Conservation (phyloP, 2,888 invertebrate genomes). For the Ophonus ardosiacus region DNA sequence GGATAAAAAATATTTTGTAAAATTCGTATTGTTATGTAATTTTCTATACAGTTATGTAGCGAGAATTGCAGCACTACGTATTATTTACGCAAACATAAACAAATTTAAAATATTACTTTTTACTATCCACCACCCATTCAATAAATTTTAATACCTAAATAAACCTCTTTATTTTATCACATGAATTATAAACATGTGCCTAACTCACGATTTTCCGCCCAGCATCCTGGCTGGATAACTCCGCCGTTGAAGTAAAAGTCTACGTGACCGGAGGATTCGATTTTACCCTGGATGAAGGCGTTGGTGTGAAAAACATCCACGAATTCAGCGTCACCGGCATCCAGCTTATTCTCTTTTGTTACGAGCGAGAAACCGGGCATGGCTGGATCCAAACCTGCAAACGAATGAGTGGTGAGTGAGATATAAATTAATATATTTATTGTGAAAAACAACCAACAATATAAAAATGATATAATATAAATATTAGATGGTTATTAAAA, state of each 20-base stretch:
- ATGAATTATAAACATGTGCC: too few species aligned
- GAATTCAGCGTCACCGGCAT: conserved; percentile 81
- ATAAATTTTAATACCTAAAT: too few species aligned
- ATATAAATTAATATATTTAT: not conserved
- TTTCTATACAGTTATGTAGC: too few species aligned
- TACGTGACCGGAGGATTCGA: conserved; percentile 82
- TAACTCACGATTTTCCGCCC: conserved; percentile 74
- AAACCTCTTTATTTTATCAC: too few species aligned
- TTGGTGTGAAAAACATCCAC: conserved; percentile 87
- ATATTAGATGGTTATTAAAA: too few species aligned
- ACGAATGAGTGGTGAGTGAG: not conserved
- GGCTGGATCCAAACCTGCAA: conserved; percentile 81
- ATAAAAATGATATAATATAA: too few species aligned
- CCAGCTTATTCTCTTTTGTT: conserved; percentile 78
- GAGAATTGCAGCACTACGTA: too few species aligned
- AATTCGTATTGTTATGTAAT: too few species aligned
- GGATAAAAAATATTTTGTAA: too few species aligned
- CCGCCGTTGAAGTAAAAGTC: conserved; percentile 88
- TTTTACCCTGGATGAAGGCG: conserved; percentile 82
- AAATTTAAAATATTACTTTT: too few species aligned
- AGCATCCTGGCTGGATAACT: conserved; percentile 83
- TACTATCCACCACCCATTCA: too few species aligned
- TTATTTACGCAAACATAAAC: too few species aligned
- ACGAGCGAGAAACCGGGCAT: conserved; percentile 82
- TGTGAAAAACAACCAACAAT: not conserved